Evolutionary conservation across 1,140 invertebrate species (phyloP), one percentile per base, ranked within the genome.

Genomic region (Coelopa frigida): DNA sequence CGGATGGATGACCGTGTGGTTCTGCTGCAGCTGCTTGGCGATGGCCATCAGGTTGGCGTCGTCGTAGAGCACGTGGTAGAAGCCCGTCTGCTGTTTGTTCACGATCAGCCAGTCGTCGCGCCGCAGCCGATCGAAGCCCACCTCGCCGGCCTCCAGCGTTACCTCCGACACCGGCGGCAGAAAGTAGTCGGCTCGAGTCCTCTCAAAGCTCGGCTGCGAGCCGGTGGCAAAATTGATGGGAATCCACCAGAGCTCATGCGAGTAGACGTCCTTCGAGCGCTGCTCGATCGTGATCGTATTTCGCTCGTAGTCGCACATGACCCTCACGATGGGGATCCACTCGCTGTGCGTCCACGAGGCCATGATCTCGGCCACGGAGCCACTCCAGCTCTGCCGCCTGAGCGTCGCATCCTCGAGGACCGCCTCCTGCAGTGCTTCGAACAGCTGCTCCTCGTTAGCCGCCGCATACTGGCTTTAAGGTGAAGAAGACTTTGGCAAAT

Each of bases 61-160:
- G 26, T 82, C 77, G 46, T 84, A 84, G 44, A 78, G 79, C 0
- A 84, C 80, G 15, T 79, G 74, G 52, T 82, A 83, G 46, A 78
- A 83, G 20, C 80, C 80, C 27, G 72, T 76, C 51, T 79, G 72
- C 50, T 79, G 75, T 14, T 79, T 73, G 50, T 82, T 81, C 0
- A 81, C 39, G 10, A 81, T 72, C 27, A 72, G 72, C 79, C 79
- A 81, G 3, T 74, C 70, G 21, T 66, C 61, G 7, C 59, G n/a
- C 6, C 26, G 35, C 3, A 64, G 21, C n/a, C n/a, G n/a, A 32
- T 61, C 42, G 26, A 67, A 40, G 4, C 53, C 41, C 10, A 64
- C 49, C 6, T 64, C 53, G 5, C 52, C 48, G 17, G 59, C 31
- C 4, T 36, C 50, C 6, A 62, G 20, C 1, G 59, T 58, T 15